A percentile compares a stretch with the other conserved stretches of the same genome.
Conservation (phyloP, 2,113 vertebrate species). For the Corvus moneduloides region DNA sequence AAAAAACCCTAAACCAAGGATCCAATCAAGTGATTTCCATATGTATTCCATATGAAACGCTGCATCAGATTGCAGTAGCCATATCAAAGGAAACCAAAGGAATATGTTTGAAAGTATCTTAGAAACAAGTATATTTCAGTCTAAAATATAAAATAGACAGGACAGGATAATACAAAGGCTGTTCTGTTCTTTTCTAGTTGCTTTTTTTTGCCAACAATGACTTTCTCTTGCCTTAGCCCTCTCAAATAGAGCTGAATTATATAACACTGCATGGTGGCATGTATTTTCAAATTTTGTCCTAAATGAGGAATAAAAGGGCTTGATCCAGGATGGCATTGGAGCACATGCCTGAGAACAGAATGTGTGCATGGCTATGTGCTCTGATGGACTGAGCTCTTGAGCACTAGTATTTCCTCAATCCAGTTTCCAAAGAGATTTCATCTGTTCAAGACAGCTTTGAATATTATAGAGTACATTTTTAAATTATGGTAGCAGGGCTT, state of each 20-base stretch:
- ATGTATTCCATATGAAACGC: neutral
- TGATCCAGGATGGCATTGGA: neutral
- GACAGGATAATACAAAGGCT: neutral
- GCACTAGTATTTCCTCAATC: neutral
- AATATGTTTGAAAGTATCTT: neutral
- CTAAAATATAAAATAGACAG: neutral
- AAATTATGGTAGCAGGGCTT: neutral
- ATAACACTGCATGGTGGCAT: neutral
- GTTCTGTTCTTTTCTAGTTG: neutral
- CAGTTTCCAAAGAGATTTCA: constrained; percentile 19
- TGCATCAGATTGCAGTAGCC: neutral
- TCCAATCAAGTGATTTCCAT: neutral
- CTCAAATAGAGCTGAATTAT: constrained; percentile 28
- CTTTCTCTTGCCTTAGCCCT: neutral
- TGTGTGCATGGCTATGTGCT: neutral
- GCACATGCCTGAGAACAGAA: neutral
- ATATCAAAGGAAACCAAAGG: neutral
- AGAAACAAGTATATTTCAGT: neutral
- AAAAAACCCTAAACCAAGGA: neutral
- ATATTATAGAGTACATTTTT: neutral
- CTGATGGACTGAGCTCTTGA: neutral
- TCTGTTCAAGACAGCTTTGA: neutral
- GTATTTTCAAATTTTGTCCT: constrained; percentile 23
- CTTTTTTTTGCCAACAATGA: constrained; percentile 3
- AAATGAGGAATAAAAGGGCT: constrained; percentile 10